Conservation (phyloP, 2,888 invertebrate species). For the Peribatodes rhomboidaria region DNA sequence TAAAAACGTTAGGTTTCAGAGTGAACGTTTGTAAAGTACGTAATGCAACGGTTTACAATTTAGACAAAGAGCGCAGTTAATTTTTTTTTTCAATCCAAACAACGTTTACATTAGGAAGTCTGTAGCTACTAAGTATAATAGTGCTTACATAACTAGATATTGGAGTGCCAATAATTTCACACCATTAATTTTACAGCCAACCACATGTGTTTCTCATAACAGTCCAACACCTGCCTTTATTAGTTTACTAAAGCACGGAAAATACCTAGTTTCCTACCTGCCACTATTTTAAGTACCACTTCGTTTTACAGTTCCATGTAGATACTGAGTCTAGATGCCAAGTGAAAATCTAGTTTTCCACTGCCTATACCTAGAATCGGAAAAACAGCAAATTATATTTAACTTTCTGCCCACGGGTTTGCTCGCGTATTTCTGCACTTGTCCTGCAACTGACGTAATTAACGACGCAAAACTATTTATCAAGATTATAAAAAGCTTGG, state of each 20-base stretch:
- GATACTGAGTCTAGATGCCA: conserved; percentile 18
- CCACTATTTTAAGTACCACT: conserved; percentile 9
- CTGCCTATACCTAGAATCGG: conserved; percentile 11
- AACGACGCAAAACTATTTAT: conserved; percentile 1
- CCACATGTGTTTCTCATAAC: neutral
- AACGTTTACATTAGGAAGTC: neutral
- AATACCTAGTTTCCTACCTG: too few species aligned
- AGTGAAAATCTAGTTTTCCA: conserved; percentile 18
- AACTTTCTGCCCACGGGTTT: conserved; percentile 14
- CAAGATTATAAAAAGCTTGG: neutral
- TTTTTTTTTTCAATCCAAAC: too few species aligned
- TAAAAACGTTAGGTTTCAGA: too few species aligned
- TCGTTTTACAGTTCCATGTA: conserved; percentile 27
- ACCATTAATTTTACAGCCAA: neutral
- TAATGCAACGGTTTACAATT: too few species aligned
- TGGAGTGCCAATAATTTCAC: neutral
- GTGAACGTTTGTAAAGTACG: too few species aligned
- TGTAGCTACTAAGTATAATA: neutral
- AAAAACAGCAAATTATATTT: conserved; percentile 20
- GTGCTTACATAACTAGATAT: neutral
- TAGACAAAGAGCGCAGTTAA: too few species aligned
- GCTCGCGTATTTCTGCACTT: conserved; percentile 4
- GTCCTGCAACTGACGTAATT: neutral
- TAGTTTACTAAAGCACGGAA: neutral
- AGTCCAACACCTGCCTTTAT: conserved; percentile 3